Percentiles rank a stretch among this genome's conserved stretches.
Conservation (phyloP, 2,797 vertebrate genomes). For the Ctenopoma multispine region DNA sequence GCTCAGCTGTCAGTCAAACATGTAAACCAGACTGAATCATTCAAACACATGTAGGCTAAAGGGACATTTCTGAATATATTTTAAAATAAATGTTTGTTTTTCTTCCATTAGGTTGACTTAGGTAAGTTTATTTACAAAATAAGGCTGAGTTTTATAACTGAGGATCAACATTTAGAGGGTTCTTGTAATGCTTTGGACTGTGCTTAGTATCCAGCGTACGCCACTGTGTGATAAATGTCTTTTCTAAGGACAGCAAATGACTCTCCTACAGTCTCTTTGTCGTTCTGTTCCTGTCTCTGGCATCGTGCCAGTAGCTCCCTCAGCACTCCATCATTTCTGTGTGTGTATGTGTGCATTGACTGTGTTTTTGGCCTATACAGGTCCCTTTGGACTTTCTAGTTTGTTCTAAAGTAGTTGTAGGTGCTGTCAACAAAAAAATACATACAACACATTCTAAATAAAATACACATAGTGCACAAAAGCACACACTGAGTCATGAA, state of each 20-base stretch:
- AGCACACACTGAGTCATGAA: not conserved
- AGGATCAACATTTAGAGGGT: not conserved
- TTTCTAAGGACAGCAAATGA: constrained; percentile 38
- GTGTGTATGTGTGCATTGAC: not conserved
- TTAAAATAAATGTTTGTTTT: not conserved
- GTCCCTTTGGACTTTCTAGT: not conserved
- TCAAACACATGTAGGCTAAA: not conserved
- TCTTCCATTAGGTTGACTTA: not conserved
- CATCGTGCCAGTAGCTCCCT: constrained; percentile 40
- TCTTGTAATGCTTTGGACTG: not conserved
- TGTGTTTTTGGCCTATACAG: not conserved
- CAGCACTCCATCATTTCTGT: constrained; percentile 42
- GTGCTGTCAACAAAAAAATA: not conserved
- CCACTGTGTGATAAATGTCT: constrained; percentile 47
- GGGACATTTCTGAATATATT: not conserved
- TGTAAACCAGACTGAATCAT: not conserved
- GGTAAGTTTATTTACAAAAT: not conserved
- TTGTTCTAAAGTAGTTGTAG: not conserved
- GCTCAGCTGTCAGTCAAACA: constrained; percentile 47
- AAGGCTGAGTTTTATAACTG: not conserved
- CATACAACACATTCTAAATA: too few species aligned
- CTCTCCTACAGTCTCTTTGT: constrained; percentile 24
- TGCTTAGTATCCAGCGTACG: not conserved
- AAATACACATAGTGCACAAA: not conserved
- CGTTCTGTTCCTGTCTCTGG: constrained; percentile 19